These are phyloP conservation scores for Cyaniris semiargus DNA, from an alignment of 2,888 invertebrate genomes.

Conservation along the genomic window DNA sequence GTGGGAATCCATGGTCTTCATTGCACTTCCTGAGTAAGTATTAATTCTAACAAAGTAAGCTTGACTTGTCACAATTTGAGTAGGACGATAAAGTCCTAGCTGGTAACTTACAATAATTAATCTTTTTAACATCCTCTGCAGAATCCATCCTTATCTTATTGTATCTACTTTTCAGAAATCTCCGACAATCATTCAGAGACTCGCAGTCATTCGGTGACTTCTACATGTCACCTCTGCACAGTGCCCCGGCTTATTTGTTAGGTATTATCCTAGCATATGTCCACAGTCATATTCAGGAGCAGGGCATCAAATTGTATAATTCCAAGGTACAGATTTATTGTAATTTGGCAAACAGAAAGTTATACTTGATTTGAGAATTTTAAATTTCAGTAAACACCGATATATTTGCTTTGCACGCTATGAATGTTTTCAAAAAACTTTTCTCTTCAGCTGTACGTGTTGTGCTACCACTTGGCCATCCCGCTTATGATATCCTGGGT, in stretches of 20 bases:
- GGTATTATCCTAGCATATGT: constrained; percentile 55
- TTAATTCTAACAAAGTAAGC: neutral
- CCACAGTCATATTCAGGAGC: constrained; percentile 47
- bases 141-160: too few relatives aligned
- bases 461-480: neutral
- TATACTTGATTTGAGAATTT: too few relatives aligned
- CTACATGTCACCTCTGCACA: constrained; percentile 62
- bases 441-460: neutral
- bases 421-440: neutral
- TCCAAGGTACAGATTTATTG: too few relatives aligned
- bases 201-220: constrained; percentile 52
- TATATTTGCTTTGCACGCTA: too few relatives aligned
- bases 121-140: too few relatives aligned
- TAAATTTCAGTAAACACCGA: too few relatives aligned
- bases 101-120: too few relatives aligned
- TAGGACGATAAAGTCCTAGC: too few relatives aligned
- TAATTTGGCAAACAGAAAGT: too few relatives aligned
- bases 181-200: too few relatives aligned
- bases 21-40: constrained; percentile 57
- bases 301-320: constrained; percentile 39
- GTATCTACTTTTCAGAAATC: too few relatives aligned
- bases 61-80: too few relatives aligned
- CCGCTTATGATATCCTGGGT: neutral
- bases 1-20: constrained; percentile 53
- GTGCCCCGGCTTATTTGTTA: constrained; percentile 56